Percentiles rank a stretch among this genome's conserved stretches.
phyloP scores from a whole-genome alignment of 2,797 vertebrate genomes.

The Pangasius djambal region DNA sequence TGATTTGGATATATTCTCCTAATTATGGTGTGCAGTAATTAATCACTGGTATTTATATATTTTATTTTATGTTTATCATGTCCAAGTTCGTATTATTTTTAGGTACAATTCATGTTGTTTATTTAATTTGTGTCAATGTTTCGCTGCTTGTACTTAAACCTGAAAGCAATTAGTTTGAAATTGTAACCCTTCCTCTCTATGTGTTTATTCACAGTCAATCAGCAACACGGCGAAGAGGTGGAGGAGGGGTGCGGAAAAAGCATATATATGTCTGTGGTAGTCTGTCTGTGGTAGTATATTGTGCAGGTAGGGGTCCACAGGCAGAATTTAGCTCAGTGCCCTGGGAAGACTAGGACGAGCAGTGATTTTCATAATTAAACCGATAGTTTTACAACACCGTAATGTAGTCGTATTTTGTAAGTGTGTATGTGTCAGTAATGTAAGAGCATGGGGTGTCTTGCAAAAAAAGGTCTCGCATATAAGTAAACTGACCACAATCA shows the following conservation, averaged over 20 bases:
- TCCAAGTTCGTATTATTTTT: background rate
- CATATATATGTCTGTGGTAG: background rate
- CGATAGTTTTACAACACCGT: background rate
- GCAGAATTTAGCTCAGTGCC: background rate
- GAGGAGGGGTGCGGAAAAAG: slow-evolving; percentile 7
- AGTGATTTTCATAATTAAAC: background rate
- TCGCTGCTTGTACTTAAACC: slow-evolving; percentile 21
- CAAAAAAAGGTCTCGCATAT: slow-evolving; percentile 13
- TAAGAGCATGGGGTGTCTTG: background rate
- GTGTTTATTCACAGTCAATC: slow-evolving; percentile 40
- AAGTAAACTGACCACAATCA: slow-evolving; percentile 24
- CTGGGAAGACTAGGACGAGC: no score
- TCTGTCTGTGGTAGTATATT: background rate
- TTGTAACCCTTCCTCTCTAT: slow-evolving; percentile 35
- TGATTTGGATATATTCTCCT: background rate
- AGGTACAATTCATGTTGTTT: background rate
- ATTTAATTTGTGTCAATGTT: slow-evolving; percentile 9
- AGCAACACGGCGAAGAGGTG: slow-evolving; percentile 18
- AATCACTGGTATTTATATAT: background rate
- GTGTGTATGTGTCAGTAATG: slow-evolving; percentile 21
- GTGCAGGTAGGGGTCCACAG: background rate
- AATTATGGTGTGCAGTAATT: background rate
- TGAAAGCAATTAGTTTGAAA: slow-evolving; percentile 34
- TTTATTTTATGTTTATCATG: background rate
- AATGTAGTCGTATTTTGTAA: background rate